phyloP scores from a whole-genome alignment of 2,888 invertebrate species.

The Palloptera scutellata region DNA sequence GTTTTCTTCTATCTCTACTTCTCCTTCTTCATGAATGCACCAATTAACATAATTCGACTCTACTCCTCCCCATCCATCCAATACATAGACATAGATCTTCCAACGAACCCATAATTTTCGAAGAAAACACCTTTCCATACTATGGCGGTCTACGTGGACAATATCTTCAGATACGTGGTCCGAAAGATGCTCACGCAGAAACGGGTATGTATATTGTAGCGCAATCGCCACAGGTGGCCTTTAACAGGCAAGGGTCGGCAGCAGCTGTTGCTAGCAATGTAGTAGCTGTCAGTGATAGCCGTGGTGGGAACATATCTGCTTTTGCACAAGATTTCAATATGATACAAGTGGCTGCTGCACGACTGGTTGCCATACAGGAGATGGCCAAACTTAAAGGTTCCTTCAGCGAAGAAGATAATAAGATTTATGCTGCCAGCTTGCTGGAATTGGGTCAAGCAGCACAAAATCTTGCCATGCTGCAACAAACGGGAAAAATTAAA shows the following conservation, averaged over 20 bases:
- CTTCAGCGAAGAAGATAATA: conserved; percentile 67
- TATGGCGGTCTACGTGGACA: conserved; percentile 79
- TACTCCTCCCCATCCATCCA: conserved; percentile 1
- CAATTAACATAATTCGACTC: conserved; percentile 14
- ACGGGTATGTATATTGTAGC: conserved; percentile 16
- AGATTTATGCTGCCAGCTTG: conserved; percentile 68
- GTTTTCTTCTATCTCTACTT: neutral
- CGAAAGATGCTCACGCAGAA: conserved; percentile 15
- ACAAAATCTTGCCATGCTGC: conserved; percentile 68
- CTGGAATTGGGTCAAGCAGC: conserved; percentile 68
- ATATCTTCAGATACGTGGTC: conserved; percentile 62
- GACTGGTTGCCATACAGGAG: conserved; percentile 70
- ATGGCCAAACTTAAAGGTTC: conserved; percentile 69
- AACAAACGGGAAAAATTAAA: conserved; percentile 67
- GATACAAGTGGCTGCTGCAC: conserved; percentile 69
- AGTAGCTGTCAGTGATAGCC: neutral
- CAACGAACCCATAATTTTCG: conserved; percentile 43
- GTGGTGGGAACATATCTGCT: conserved; percentile 40
- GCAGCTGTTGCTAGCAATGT: conserved; percentile 21
- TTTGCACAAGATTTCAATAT: conserved; percentile 69
- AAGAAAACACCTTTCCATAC: conserved; percentile 67
- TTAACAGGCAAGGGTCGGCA: conserved; percentile 32
- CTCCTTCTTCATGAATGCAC: conserved; percentile 16
- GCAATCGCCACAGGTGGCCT: neutral
- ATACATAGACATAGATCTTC: conserved; percentile 43